Conservation (phyloP, 2,797 vertebrate genomes). For the Parauchenoglanis ngamensis region DNA sequence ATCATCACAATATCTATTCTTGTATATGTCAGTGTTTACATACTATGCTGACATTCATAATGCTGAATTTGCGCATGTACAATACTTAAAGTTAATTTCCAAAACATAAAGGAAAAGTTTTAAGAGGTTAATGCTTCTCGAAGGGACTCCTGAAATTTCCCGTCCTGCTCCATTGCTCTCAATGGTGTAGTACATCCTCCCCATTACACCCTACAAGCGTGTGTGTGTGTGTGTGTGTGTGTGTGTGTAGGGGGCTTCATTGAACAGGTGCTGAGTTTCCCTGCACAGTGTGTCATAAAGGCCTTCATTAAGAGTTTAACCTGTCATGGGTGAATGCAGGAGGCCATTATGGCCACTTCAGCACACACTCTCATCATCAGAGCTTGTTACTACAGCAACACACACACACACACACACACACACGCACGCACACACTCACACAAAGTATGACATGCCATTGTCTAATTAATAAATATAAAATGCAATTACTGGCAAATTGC, state of each 20-base stretch:
- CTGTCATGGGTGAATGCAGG: slow-evolving; percentile 77
- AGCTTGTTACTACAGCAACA: slow-evolving; percentile 62
- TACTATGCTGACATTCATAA: neutral
- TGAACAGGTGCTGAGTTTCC: slow-evolving; percentile 75
- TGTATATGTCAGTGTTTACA: neutral
- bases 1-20: too few species aligned
- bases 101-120: neutral
- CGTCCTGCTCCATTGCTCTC: slow-evolving; percentile 37
- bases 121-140: neutral
- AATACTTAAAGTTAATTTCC: neutral
- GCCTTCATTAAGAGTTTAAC: slow-evolving; percentile 75
- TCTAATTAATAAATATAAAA: neutral
- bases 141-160: neutral
- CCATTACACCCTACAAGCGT: slow-evolving; percentile 60
- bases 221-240: slow-evolving; percentile 25
- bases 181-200: slow-evolving; percentile 1
- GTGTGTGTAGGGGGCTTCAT: slow-evolving; percentile 55
- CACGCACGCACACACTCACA: neutral
- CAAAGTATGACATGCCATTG: neutral
- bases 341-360: slow-evolving; percentile 74
- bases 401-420: slow-evolving; percentile 55
- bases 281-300: slow-evolving; percentile 67
- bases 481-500: too few species aligned
- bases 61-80: neutral
- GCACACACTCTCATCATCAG: slow-evolving; percentile 70